phyloP scores from a whole-genome alignment of 2,113 vertebrate genomes.

The Pogona vitticeps region DNA sequence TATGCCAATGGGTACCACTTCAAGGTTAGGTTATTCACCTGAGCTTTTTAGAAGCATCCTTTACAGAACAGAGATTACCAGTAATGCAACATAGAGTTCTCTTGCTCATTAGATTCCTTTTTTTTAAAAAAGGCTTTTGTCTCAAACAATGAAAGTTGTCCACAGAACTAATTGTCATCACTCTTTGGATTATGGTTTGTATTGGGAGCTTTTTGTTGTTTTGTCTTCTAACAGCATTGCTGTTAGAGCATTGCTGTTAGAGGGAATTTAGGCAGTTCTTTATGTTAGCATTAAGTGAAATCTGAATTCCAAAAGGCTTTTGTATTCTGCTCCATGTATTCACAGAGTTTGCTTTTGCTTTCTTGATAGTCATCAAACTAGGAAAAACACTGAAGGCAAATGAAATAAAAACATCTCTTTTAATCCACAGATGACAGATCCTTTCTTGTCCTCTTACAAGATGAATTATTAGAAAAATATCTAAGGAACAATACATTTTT shows the following conservation, averaged over 20 bases:
- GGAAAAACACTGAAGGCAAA: not conserved
- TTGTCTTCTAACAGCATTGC: not conserved
- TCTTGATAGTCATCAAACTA: slow-evolving; percentile 2
- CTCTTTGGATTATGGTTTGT: slow-evolving; percentile 15
- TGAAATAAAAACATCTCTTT: not conserved
- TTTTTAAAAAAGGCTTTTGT: not conserved
- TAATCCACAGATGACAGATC: not conserved
- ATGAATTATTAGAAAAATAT: too few relatives aligned
- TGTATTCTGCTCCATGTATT: not conserved
- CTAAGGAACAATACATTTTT: too few relatives aligned
- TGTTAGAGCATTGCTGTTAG: slow-evolving; percentile 24
- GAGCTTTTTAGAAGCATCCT: slow-evolving; percentile 9
- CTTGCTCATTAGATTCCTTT: slow-evolving; percentile 12
- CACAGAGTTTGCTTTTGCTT: not conserved
- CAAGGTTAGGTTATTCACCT: not conserved
- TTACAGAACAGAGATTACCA: not conserved
- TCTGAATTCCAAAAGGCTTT: not conserved
- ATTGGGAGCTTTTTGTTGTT: not conserved
- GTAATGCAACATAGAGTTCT: slow-evolving; percentile 16
- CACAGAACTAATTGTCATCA: not conserved
- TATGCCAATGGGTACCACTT: not conserved
- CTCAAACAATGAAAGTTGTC: not conserved
- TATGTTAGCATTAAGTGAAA: not conserved
- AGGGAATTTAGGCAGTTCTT: slow-evolving; percentile 16
- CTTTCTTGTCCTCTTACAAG: not conserved